Evolutionary conservation across 2,113 vertebrate genomes (phyloP).

Genomic region (Scortum barcoo): DNA sequence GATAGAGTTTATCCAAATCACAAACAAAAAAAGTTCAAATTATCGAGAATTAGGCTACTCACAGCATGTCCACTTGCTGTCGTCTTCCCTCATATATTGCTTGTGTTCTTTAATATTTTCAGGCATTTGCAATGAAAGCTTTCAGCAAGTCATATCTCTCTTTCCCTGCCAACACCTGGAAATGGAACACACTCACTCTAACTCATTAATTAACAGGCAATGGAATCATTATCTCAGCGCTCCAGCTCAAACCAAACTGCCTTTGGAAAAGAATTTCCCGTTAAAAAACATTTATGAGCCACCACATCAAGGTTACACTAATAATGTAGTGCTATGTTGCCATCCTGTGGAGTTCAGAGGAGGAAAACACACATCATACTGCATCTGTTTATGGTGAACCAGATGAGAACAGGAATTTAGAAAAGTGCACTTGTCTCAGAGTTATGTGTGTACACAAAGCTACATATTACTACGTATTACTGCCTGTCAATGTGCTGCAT

Average conservation of each 20-base stretch:
- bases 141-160: conserved; percentile 31
- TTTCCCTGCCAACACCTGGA: conserved; percentile 43
- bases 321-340: conserved; percentile 67
- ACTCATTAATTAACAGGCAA: conserved; percentile 54
- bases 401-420: not conserved
- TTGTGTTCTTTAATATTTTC: conserved; percentile 37
- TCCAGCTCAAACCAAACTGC: conserved; percentile 42
- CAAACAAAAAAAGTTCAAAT: conserved; percentile 13
- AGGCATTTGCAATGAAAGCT: conserved; percentile 7
- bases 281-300: conserved; percentile 43
- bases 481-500: not conserved
- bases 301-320: conserved; percentile 52
- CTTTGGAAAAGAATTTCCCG: not conserved
- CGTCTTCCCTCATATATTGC: conserved; percentile 16
- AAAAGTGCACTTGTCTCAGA: conserved; percentile 14
- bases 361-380: conserved; percentile 4
- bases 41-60: conserved; percentile 1
- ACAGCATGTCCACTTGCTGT: not conserved
- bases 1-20: not conserved
- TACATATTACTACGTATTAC: not conserved
- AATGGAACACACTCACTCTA: conserved; percentile 28
- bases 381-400: conserved; percentile 37
- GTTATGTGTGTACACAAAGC: not conserved
- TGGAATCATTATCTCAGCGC: conserved; percentile 45
- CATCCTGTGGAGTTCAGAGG: conserved; percentile 74